These are phyloP conservation scores for Anoura caudifer DNA, from an alignment of 2,113 vertebrate species.

Conservation along the genomic window DNA sequence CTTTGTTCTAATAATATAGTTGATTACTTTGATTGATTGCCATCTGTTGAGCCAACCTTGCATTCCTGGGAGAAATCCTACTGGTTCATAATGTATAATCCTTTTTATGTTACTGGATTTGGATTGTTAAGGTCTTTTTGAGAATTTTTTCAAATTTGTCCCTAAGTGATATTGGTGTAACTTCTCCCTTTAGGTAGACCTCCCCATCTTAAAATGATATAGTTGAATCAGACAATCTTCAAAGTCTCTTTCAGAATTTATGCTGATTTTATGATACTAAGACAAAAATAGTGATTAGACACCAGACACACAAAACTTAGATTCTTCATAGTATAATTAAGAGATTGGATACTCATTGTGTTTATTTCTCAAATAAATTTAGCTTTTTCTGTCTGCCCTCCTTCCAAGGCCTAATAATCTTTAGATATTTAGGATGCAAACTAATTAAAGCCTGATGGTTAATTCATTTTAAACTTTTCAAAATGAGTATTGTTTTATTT, in stretches of 20 bases:
- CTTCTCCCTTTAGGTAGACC: not conserved
- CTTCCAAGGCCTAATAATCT: not conserved
- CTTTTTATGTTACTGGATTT: not conserved
- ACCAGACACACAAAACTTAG: not conserved
- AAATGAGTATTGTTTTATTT: not conserved
- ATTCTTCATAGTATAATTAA: not conserved
- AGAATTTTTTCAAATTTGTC: not conserved
- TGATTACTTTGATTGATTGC: no score
- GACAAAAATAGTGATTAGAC: not conserved
- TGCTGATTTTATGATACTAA: not conserved
- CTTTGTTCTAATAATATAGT: not conserved
- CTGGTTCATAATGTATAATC: not conserved
- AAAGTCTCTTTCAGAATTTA: not conserved
- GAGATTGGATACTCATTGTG: not conserved
- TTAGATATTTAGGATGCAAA: not conserved
- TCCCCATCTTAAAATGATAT: not conserved
- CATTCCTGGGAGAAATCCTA: not conserved
- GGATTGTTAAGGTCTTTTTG: not conserved
- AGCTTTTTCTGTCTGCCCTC: not conserved
- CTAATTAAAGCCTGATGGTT: not conserved
- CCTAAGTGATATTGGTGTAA: not conserved
- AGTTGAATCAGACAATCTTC: not conserved
- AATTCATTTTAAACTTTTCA: not conserved
- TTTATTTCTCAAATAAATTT: not conserved
- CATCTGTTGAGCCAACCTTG: not conserved